These are phyloP conservation scores for Eubucco bourcierii DNA, from an alignment of 2,113 vertebrate genomes.

Conservation along the genomic window DNA sequence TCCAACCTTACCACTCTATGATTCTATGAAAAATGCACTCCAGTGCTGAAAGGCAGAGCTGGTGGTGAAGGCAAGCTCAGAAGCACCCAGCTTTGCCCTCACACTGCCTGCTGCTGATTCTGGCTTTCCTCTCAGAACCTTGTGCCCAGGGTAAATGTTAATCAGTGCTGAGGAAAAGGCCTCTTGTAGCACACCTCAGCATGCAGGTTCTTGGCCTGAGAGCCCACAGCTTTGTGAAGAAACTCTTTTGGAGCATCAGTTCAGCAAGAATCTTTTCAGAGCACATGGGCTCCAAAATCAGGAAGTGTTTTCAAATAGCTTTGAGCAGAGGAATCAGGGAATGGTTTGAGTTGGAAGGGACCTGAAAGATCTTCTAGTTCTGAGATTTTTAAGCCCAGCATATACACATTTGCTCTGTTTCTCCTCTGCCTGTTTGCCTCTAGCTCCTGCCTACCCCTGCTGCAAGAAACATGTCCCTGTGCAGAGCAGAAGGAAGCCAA, in stretches of 20 bases:
- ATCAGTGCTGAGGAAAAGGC: background rate
- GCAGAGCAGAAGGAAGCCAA: background rate
- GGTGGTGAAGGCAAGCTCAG: background rate
- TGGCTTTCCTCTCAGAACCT: background rate
- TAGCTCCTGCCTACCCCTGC: background rate
- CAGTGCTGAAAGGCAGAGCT: background rate
- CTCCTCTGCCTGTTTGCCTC: background rate
- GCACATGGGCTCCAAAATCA: background rate
- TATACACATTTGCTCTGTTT: background rate
- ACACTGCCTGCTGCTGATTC: background rate
- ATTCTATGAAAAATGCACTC: background rate
- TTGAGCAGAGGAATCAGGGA: background rate
- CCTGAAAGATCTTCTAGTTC: no score
- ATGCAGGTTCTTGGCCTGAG: background rate
- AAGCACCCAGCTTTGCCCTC: background rate
- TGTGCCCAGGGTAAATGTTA: background rate
- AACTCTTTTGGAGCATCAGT: background rate
- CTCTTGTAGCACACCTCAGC: background rate
- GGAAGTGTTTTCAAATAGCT: background rate
- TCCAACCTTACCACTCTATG: no score
- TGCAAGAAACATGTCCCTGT: background rate
- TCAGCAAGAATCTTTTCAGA: background rate
- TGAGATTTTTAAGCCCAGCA: background rate
- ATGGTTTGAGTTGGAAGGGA: no score
- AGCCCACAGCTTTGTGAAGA: background rate